Conservation (phyloP, 37 sponge, comb jelly and placozoan species). For the Bolinopsis microptera region DNA sequence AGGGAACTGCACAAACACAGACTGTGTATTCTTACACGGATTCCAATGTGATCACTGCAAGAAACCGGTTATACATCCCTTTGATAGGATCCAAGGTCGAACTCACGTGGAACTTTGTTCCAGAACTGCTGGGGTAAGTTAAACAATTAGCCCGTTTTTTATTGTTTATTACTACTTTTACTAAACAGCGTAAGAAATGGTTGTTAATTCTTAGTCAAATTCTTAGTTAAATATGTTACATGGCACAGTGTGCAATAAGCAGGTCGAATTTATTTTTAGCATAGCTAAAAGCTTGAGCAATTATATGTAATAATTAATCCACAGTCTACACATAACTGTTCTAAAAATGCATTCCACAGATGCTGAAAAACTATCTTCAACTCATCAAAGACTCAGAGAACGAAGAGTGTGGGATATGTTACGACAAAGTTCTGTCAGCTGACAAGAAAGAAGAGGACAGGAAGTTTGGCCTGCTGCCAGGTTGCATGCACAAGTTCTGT, state of each 20-base stretch:
- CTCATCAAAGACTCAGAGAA: constrained; percentile 24
- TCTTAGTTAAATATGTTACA: too few species aligned
- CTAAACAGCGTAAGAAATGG: neutral
- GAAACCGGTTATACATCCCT: constrained; percentile 60
- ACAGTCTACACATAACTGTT: too few species aligned
- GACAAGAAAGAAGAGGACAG: constrained; percentile 61
- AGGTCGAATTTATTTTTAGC: too few species aligned
- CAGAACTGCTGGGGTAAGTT: constrained; percentile 38
- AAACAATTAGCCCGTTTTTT: neutral
- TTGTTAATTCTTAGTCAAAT: too few species aligned
- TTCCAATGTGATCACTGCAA: constrained; percentile 63
- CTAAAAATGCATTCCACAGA: too few species aligned
- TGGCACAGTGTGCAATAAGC: too few species aligned
- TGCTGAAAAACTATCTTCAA: constrained; percentile 47
- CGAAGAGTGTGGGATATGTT: constrained; percentile 51
- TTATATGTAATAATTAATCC: too few species aligned
- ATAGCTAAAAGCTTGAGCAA: too few species aligned
- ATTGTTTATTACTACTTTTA: neutral
- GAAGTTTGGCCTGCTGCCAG: constrained; percentile 63
- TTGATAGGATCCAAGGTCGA: constrained; percentile 48
- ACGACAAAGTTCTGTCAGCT: constrained; percentile 44
- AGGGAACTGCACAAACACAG: constrained; percentile 1
- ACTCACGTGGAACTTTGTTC: constrained; percentile 56
- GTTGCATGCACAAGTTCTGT: constrained; percentile 67
- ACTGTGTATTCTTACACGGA: constrained; percentile 34